These are phyloP conservation scores for Sialis lutaria DNA, from an alignment of 2,888 invertebrate genomes.

Conservation along the genomic window DNA sequence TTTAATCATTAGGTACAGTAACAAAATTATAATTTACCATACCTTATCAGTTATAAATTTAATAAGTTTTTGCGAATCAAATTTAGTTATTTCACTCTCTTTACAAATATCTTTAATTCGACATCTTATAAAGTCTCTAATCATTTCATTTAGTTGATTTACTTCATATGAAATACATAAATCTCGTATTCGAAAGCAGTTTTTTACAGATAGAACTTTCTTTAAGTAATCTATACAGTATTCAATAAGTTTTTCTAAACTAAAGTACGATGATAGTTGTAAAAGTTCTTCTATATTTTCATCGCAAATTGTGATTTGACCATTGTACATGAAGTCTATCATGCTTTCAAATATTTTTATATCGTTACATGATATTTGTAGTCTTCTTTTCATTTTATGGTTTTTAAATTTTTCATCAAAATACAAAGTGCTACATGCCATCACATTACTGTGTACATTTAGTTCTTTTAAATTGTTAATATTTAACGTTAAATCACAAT, in stretches of 20 bases:
- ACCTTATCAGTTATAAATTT: slow-evolving; percentile 34
- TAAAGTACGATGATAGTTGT: slow-evolving; percentile 41
- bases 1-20: neutral
- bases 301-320: slow-evolving; percentile 36
- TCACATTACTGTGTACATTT: slow-evolving; percentile 39
- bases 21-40: slow-evolving; percentile 3
- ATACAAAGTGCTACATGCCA: slow-evolving; percentile 44
- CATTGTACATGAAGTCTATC: slow-evolving; percentile 48
- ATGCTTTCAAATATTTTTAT: slow-evolving; percentile 37
- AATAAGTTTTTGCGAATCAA: slow-evolving; percentile 28
- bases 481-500: slow-evolving; percentile 40
- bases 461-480: slow-evolving; percentile 34
- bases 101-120: slow-evolving; percentile 33
- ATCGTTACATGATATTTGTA: slow-evolving; percentile 36
- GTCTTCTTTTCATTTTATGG: slow-evolving; percentile 31
- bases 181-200: slow-evolving; percentile 41
- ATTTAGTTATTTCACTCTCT: slow-evolving; percentile 32
- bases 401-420: slow-evolving; percentile 41
- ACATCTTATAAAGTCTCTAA: slow-evolving; percentile 33
- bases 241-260: slow-evolving; percentile 37
- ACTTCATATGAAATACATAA: slow-evolving; percentile 40
- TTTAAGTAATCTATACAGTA: slow-evolving; percentile 47
- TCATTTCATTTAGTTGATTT: slow-evolving; percentile 34
- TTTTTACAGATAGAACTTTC: slow-evolving; percentile 37
- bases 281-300: slow-evolving; percentile 41